A percentile compares a stretch with the other conserved stretches of the same genome.
phyloP scores from a whole-genome alignment of 1,140 invertebrate species.

The Myzus persicae region DNA sequence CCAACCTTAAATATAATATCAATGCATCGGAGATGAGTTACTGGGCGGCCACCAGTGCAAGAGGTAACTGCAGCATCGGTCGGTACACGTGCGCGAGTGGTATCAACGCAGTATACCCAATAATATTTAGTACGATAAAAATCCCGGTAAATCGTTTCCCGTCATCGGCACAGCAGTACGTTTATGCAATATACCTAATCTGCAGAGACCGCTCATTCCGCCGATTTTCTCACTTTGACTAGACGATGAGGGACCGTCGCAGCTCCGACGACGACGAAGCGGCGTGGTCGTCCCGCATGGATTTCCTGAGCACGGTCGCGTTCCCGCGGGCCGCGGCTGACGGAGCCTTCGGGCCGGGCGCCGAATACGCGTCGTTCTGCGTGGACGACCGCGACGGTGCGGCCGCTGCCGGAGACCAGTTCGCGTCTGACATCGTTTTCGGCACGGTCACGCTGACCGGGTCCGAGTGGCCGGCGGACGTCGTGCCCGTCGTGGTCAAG shows the following conservation, averaged over 20 bases:
- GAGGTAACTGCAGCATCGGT: neutral
- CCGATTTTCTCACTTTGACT: neutral
- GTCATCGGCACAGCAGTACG: too few species aligned
- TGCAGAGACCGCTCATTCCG: neutral
- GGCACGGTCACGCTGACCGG: neutral
- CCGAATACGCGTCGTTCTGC: neutral
- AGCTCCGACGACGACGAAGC: neutral
- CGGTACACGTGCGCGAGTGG: neutral
- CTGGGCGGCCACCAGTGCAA: too few species aligned
- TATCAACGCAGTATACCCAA: neutral
- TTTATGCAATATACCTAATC: too few species aligned
- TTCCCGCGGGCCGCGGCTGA: conserved; percentile 9
- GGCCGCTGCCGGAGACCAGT: neutral
- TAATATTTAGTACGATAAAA: neutral
- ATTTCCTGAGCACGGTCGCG: neutral
- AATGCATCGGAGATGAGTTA: neutral
- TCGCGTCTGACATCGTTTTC: conserved; percentile 44
- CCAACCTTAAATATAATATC: too few species aligned
- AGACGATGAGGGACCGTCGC: neutral
- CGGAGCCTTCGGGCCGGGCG: neutral
- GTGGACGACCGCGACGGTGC: neutral
- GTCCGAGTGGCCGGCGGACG: neutral
- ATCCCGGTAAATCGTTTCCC: neutral
- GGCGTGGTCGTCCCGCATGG: neutral
- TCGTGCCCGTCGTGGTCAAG: neutral